Conservation (phyloP, 30 jellyfish, hydroid and myxozoan species). For the Cassiopea andromeda region DNA sequence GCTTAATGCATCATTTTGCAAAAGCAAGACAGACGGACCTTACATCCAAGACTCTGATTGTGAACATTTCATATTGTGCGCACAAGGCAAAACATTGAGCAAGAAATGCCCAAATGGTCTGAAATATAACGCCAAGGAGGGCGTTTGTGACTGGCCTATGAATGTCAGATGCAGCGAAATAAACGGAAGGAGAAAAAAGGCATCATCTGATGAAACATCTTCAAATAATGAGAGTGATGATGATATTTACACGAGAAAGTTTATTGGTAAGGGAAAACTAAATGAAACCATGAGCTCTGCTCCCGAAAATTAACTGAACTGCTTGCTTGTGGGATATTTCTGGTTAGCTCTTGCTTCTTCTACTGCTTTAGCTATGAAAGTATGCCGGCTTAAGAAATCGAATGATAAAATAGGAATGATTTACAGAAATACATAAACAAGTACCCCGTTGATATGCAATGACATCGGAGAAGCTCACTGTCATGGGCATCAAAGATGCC, state of each 20-base stretch:
- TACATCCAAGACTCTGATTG: conserved; percentile 64
- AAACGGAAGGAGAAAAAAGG: neutral
- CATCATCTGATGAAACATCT: neutral
- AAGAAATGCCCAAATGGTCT: conserved; percentile 81
- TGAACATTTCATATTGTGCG: conserved; percentile 63
- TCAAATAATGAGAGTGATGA: conserved; percentile 44
- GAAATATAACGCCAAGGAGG: conserved; percentile 66
- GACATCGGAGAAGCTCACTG: too few species aligned
- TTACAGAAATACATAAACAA: too few species aligned
- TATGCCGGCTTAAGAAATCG: neutral
- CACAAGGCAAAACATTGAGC: conserved; percentile 41
- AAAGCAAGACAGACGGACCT: conserved; percentile 65
- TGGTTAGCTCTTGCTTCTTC: neutral
- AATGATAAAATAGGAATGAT: too few species aligned
- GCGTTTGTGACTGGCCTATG: conserved; percentile 93
- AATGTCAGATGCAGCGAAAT: conserved; percentile 59
- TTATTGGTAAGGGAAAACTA: conserved; percentile 1
- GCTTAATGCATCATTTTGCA: conserved; percentile 40
- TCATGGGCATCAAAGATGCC: too few species aligned
- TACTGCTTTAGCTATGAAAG: neutral
- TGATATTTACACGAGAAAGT: conserved; percentile 67
- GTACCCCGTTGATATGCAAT: too few species aligned
- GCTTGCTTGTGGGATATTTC: neutral
- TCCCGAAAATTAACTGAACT: neutral
- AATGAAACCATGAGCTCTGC: neutral